A percentile compares a stretch with the other conserved stretches of the same genome.
phyloP scores from a whole-genome alignment of 2,113 vertebrate species.

The Xiphophorus couchianus region DNA sequence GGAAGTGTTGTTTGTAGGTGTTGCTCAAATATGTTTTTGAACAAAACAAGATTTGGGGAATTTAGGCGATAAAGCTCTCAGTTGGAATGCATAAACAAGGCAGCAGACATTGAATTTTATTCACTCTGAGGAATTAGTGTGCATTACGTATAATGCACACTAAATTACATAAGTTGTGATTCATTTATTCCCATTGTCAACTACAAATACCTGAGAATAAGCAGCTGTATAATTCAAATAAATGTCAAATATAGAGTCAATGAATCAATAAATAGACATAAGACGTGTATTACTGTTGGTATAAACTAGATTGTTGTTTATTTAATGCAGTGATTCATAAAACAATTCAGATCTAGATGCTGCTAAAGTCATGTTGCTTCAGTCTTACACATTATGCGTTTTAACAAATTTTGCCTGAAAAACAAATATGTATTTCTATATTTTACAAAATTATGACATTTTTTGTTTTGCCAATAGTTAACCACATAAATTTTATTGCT shows the following conservation, averaged over 20 bases:
- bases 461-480: background rate
- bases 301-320: background rate
- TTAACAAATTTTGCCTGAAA: background rate
- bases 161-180: too few species aligned
- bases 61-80: too few species aligned
- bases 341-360: background rate
- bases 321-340: background rate
- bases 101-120: too few species aligned
- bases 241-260: background rate
- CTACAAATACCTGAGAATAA: too few species aligned
- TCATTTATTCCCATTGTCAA: too few species aligned
- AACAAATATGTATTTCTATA: background rate
- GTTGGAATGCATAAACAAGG: too few species aligned
- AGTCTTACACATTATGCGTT: background rate
- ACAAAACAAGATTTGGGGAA: too few species aligned
- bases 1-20: background rate
- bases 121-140: too few species aligned
- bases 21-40: background rate
- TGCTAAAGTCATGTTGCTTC: background rate
- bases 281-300: background rate
- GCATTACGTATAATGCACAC: too few species aligned
- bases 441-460: background rate
- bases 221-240: too few species aligned
- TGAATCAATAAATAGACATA: background rate
- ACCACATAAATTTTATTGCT: background rate